Evolutionary conservation across 64 coral and sea anemone genomes (phyloP).

Genomic region (Pachyseris speciosa): DNA sequence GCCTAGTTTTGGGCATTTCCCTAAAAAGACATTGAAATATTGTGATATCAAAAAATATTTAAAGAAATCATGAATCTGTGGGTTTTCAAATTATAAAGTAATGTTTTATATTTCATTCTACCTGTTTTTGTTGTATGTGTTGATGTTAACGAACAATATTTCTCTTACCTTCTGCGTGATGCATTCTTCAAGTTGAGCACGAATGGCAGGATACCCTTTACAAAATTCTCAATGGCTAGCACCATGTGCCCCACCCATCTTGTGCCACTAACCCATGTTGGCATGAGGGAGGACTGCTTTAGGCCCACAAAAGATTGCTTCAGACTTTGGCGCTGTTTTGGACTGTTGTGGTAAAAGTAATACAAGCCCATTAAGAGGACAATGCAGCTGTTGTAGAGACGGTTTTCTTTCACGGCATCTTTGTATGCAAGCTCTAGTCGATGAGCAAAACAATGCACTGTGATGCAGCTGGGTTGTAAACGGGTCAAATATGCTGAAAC

Average conservation of each 20-base stretch:
- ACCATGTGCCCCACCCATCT: not conserved
- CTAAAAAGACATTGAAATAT: not conserved
- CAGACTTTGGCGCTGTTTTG: not conserved
- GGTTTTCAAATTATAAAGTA: too few relatives aligned
- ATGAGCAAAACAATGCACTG: conserved; percentile 18
- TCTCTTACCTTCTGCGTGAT: not conserved
- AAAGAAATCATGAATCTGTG: too few relatives aligned
- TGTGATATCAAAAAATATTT: not conserved
- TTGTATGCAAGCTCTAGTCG: conserved; percentile 11
- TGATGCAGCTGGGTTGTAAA: conserved; percentile 6
- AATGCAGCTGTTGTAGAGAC: conserved; percentile 15
- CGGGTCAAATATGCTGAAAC: conserved; percentile 15
- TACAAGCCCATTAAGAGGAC: not conserved
- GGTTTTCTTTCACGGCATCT: conserved; percentile 9
- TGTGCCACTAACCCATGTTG: not conserved
- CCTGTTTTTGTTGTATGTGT: too few relatives aligned
- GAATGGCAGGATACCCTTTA: not conserved
- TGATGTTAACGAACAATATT: too few relatives aligned
- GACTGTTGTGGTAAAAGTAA: not conserved
- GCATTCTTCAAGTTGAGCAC: not conserved
- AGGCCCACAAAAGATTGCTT: not conserved
- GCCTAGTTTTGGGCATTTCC: not conserved
- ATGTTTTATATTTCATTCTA: too few relatives aligned
- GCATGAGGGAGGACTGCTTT: not conserved
- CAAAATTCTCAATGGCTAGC: not conserved